Evolutionary conservation across 92 coral and sea anemone species (phyloP).

Genomic region (Paramuricea clavata): DNA sequence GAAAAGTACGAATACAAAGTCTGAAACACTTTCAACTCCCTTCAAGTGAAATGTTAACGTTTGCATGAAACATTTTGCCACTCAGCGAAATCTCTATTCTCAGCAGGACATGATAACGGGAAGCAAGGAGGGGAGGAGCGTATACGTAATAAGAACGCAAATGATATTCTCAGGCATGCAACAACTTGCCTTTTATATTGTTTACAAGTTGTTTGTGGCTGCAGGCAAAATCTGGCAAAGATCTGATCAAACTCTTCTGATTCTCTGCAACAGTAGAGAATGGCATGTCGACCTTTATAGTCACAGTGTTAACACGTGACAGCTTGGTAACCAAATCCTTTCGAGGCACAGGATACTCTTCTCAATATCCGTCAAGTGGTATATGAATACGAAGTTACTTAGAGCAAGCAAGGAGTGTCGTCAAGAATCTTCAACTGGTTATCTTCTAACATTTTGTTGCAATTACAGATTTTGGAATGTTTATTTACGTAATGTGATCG

Average conservation of each 20-base stretch:
- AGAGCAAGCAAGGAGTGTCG: background rate
- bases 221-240: background rate
- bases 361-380: conserved; percentile 14
- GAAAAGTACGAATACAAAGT: no score
- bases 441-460: background rate
- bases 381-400: background rate
- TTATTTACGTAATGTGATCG: background rate
- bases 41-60: background rate
- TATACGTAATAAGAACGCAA: background rate
- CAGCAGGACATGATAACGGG: conserved; percentile 5
- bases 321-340: conserved; percentile 12
- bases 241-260: background rate
- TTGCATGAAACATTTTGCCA: background rate
- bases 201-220: background rate
- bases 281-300: background rate
- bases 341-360: background rate
- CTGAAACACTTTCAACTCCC: background rate
- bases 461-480: background rate
- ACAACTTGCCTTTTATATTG: background rate
- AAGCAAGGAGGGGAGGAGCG: background rate
- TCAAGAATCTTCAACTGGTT: background rate
- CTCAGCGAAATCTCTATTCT: background rate
- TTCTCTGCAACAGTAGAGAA: background rate
- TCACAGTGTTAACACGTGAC: background rate
- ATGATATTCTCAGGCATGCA: background rate